Conservation (phyloP, 1,140 invertebrate genomes). For the Antheraea pernyi region DNA sequence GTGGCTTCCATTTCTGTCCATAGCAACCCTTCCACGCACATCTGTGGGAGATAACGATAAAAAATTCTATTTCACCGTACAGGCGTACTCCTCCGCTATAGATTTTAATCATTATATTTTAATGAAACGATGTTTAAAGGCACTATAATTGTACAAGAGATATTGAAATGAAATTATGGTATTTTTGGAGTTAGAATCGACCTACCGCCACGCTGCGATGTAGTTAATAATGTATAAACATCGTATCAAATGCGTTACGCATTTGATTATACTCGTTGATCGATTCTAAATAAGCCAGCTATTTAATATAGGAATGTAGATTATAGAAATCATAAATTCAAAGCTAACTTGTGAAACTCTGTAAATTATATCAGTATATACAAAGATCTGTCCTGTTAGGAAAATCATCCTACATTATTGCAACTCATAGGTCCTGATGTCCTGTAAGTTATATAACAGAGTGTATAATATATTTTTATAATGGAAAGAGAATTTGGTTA, state of each 20-base stretch:
- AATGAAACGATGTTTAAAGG: constrained; percentile 2
- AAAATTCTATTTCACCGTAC: constrained; percentile 30
- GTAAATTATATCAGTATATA: no score
- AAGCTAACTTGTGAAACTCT: no score
- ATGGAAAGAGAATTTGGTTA: no score
- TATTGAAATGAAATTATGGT: neutral
- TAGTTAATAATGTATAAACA: neutral
- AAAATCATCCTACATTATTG: no score
- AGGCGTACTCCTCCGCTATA: constrained; percentile 22
- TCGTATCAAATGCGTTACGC: neutral
- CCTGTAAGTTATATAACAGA: no score
- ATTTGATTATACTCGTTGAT: neutral
- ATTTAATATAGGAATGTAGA: neutral
- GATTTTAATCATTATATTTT: constrained; percentile 29
- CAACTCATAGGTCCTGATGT: no score
- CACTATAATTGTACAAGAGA: constrained; percentile 1
- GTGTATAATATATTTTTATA: no score
- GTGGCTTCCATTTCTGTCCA: constrained; percentile 64
- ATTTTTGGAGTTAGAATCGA: neutral
- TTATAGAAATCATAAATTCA: no score
- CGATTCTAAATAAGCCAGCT: neutral
- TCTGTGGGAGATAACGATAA: constrained; percentile 57
- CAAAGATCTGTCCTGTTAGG: no score
- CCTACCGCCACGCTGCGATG: no score
- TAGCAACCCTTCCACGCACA: constrained; percentile 55